Base-by-base conservation (phyloP, 2,113 vertebrate species). In the Sapajus apella region DNA sequence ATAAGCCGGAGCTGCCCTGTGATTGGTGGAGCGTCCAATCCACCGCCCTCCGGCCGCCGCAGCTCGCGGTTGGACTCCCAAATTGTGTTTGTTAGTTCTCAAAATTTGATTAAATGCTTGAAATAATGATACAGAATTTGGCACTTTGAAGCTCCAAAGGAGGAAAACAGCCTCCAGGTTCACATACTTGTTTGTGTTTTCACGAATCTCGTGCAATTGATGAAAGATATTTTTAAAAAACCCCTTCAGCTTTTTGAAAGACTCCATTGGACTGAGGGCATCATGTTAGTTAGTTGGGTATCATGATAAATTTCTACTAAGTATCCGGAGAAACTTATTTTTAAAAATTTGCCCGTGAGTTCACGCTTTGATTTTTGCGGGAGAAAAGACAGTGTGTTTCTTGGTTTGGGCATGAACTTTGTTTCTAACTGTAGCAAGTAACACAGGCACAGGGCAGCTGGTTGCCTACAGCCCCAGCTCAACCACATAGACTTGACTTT, bases 21-120 rank as follows among this genome's bases (percentile, higher is more conserved):
- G 97, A 98, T 98, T 98, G 98, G 98, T 98, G 91, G 96, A 68
- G 73, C 94, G n/a, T 18, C 77, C 43, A 35, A 96, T 80, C 96
- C 96, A 0, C 83, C 82, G 68, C 76, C 94, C 80, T 84, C 10
- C 2, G 83, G 75, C 83, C 13, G 50, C 25, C 3, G 20, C 32
- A 4, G n/a, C 35, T 82, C 32, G 4, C 6, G 40, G 87, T 27
- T 56, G 50, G 37, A 56, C 40, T 94, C 16, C 61, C 32, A 55
- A 66, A 16, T 73, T 96, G 97, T 94, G 96, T 94, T 98, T 97
- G 91, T 97, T 95, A 45, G 73, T 47, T 52, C 2, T 9, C 4
- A 1, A 91, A 94, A 77, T 93, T 95, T 56, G 83, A 90, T 55
- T 84, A 95, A 97, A 94, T 97, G 30, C 45, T 86, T 47, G 61